Percentiles rank a stretch among this genome's conserved stretches.
These are phyloP conservation scores for Harpalus rufipes DNA, from an alignment of 2,888 invertebrate species.

Conservation along the genomic window DNA sequence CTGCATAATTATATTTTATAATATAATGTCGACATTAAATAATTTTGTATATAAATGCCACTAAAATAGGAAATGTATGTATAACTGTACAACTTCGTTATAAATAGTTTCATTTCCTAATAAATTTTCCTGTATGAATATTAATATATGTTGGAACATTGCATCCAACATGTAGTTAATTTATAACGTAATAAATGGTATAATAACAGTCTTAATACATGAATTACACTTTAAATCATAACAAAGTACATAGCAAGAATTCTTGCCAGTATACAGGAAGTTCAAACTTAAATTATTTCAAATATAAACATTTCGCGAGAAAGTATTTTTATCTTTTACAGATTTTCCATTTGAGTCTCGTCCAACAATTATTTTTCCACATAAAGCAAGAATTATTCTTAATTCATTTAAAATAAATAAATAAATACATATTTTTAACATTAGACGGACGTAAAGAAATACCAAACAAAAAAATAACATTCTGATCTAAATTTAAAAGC, in stretches of 20 bases:
- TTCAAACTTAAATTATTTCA: background rate
- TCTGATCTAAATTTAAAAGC: background rate
- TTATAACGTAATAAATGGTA: background rate
- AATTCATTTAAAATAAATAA: constrained; percentile 8
- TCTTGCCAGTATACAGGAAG: background rate
- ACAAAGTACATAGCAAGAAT: background rate
- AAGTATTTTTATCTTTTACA: constrained; percentile 8
- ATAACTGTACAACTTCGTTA: background rate
- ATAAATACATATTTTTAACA: background rate
- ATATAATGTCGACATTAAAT: background rate
- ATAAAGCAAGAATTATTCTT: background rate
- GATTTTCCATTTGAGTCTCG: constrained; percentile 9
- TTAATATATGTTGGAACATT: background rate
- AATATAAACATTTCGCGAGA: background rate
- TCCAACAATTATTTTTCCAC: constrained; percentile 4
- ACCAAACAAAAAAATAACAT: constrained; percentile 14
- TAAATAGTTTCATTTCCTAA: background rate
- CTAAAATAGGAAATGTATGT: background rate
- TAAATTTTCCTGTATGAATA: background rate
- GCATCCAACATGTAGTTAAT: background rate
- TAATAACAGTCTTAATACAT: background rate
- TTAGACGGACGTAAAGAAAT: background rate
- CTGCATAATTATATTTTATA: background rate
- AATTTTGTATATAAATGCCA: background rate
- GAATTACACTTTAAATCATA: background rate